Base-by-base conservation (phyloP, 2,888 invertebrate genomes). In the Limnephilus auricula region DNA sequence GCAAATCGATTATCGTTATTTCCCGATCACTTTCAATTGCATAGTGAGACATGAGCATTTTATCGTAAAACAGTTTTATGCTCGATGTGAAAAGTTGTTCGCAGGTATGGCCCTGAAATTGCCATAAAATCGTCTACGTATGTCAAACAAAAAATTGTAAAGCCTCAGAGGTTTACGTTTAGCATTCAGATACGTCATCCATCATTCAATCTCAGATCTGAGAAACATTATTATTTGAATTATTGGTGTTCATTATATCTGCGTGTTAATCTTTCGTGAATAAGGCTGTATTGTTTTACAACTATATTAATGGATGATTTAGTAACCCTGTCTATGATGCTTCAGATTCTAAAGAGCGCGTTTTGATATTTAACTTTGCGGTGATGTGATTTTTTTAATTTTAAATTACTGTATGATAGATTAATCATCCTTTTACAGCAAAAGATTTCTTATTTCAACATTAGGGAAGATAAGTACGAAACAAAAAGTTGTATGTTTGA, bases 31-130 rank as follows among this genome's bases (percentile, higher is more conserved):
- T 31, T 31, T 80, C 31, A 32, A 6, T 32, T 80, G 30, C 80
- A 9, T 5, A 85, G 34, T 85, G n/a, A 85, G 84, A 45, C 84
- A 30, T 85, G 30, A 85, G 30, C 45, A 13, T 85, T 85, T 85
- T n/a, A 40, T 85, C 84, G 37, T 85, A 12, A n/a, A 85, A 85
- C n/a, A 84, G 37, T 31, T 45, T 86, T 65, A 86, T 86, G 86
- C 18, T 86, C 65, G 86, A 13, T 13, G 25, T 15, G 65, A 65
- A 86, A 86, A 86, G 86, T 86, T 86, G 86, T 86, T 86, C 25
- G 13, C 65, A 50, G 50, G 65, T 34, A 31, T 86, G 86, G 32
- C 86, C 86, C 50, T 86, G 86, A 86, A 65, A 15, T 25, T 32
- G 86, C 34, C 32, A 31, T 50, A 50, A 85, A 86, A 50, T 34